A percentile compares a stretch with the other conserved stretches of the same genome.
phyloP scores from a whole-genome alignment of 2,113 vertebrate genomes.

The Semnornis frantzii region DNA sequence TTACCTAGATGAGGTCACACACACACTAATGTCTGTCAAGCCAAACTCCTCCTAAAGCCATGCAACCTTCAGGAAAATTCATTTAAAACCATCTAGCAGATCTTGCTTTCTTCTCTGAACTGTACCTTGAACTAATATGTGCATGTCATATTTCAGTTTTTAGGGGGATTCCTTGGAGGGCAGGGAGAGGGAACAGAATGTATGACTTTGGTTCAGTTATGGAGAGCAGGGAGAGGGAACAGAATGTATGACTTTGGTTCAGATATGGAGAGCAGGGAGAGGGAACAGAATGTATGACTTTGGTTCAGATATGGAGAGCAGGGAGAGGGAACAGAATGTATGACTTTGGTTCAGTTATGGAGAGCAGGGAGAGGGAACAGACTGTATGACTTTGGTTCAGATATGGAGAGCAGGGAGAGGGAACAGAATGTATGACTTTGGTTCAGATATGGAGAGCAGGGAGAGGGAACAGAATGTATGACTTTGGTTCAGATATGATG shows the following conservation, averaged over 20 bases:
- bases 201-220: not conserved
- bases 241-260: not conserved
- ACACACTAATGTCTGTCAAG: not conserved
- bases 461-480: not conserved
- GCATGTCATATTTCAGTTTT: not conserved
- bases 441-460: no score
- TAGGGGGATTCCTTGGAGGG: not conserved
- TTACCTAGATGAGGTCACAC: not conserved
- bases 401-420: not conserved
- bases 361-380: not conserved
- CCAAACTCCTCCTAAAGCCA: not conserved
- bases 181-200: not conserved
- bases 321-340: not conserved
- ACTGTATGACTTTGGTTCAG: not conserved
- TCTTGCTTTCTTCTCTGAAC: not conserved
- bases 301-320: no score
- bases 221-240: not conserved
- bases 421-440: not conserved
- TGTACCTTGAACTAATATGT: not conserved
- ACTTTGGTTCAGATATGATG: not conserved
- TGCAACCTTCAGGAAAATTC: not conserved
- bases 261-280: not conserved
- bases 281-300: not conserved
- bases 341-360: no score
- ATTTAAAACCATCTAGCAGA: not conserved